Percentiles rank a stretch among this genome's conserved stretches.
These are phyloP conservation scores for Hemicentrotus pulcherrimus DNA, from an alignment of 35 echinoderm and acorn worm species.

Conservation along the genomic window DNA sequence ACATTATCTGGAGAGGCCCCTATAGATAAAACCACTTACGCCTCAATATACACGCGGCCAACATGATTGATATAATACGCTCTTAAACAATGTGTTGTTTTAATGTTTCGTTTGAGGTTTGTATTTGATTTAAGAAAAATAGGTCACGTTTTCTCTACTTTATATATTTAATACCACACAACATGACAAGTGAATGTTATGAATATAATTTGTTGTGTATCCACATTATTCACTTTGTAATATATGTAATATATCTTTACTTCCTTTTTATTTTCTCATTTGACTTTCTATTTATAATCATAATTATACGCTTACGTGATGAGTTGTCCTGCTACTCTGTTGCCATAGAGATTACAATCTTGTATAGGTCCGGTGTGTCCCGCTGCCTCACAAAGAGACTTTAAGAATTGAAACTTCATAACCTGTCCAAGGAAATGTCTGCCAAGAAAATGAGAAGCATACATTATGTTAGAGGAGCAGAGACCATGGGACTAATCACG, in stretches of 20 bases:
- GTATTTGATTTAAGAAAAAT: too few species aligned
- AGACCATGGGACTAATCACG: too few species aligned
- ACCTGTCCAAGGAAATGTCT: background rate
- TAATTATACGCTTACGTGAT: background rate
- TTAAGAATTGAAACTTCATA: constrained; percentile 12
- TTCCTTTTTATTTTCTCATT: background rate
- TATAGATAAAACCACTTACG: too few species aligned
- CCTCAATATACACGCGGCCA: too few species aligned
- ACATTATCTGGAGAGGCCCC: too few species aligned
- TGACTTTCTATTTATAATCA: background rate
- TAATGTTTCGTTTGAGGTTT: too few species aligned
- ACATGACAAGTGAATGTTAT: too few species aligned
- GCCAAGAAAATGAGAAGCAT: background rate
- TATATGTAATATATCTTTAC: background rate
- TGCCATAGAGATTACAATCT: constrained; percentile 29
- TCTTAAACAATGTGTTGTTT: too few species aligned
- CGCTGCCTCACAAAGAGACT: background rate
- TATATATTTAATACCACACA: too few species aligned
- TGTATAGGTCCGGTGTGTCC: background rate
- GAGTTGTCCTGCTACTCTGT: background rate
- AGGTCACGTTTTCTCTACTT: too few species aligned
- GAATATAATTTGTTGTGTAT: too few species aligned
- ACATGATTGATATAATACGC: too few species aligned
- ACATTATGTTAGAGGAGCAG: background rate
- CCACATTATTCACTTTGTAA: background rate